Base-by-base conservation (phyloP, 2,113 vertebrate species). In the Pantherophis guttatus region DNA sequence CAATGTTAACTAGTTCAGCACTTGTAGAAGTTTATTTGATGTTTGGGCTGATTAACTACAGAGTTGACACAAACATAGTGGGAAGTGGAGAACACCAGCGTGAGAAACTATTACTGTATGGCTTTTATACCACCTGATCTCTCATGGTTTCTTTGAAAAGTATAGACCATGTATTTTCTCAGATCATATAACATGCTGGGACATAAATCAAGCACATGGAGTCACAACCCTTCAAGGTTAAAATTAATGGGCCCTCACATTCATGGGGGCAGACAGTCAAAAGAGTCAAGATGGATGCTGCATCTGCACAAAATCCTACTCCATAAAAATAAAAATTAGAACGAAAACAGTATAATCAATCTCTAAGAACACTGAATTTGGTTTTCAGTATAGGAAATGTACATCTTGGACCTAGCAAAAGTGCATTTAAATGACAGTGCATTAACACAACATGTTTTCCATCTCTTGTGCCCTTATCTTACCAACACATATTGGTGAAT, bases 1-100 rank as follows among this genome's bases (percentile, higher is more conserved):
- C 52, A 13, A 39, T n/a, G 89, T 50, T 62, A 13, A 70, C 54
- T 93, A 94, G 90, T 93, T 53, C 58, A 0, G 1, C 12, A 17
- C 29, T 0, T 3, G 39, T 44, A 92, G 55, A 93, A 24, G 90
- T 81, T 93, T 86, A 91, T 59, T 95, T 94, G 29, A 70, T 52
- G 89, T 93, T 85, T 92, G 93, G 81, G 55, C 33, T 15, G 53
- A 94, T 95, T 85, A 44, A 93, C 33, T 81, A 93, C 95, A 94
- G 75, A 44, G 33, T 81, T 81, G 75, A 81, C 33, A 44, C 53
- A 55, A 62, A 75, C n/a, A 58, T 44, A 23, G 55, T 53, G 4
- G 5, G 9, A 58, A 58, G 24, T 33, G 2, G 9, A 19, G 11
- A 17, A 8, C 12, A 8, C 58, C 21, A 39, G 6, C 54, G 13